Evolutionary conservation across 2,888 invertebrate genomes (phyloP), one percentile per base, ranked within the genome.

Genomic region (Salticus scenicus): DNA sequence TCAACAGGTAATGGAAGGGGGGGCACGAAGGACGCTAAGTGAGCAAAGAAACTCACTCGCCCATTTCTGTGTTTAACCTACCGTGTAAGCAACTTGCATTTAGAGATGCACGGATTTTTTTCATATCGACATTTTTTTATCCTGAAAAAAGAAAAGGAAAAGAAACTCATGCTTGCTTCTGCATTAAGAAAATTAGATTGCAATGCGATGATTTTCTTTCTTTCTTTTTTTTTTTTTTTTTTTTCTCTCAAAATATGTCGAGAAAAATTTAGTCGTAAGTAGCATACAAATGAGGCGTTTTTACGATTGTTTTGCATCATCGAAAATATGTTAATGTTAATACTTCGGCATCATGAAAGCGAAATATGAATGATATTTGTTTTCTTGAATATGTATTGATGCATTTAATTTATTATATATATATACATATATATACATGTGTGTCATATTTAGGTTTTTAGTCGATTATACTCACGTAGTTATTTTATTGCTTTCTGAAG

Each of bases 51-150:
- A 41, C 24, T 28, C 81, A 81, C 8, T 69, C 37, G 70, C 63
- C 81, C 81, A 75, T 75, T 79, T 27, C 33, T 28, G 75, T 64
- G 70, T 41, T 41, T 70, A 75, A 63, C 69, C 70, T 75, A 63
- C 57, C 82, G 82, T 75, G 31, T 75, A 75, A 82, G 70, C 70
- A 71, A 71, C 75, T 69, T 69, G n/a, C 37, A 75, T 70, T 81
- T 47, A 14, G 17, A 47, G 42, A 28, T 28, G 20, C 57, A 28
- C 41, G 28, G 42, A 75, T 30, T 66, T 66, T 63, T 47, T 47
- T 2, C 47, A 47, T n/a, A 17, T 47, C 2, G 7, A 17, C 17
- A 17, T 10, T 47, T 47, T 47, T 47, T 10, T 47, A 2, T 47
- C 47, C 12, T 12, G 47, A 47, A 47, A 37, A 37, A n/a, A 4